A percentile compares a stretch with the other conserved stretches of the same genome.
Conservation (phyloP, 2,888 invertebrate species). For the Tetragonula carbonaria region DNA sequence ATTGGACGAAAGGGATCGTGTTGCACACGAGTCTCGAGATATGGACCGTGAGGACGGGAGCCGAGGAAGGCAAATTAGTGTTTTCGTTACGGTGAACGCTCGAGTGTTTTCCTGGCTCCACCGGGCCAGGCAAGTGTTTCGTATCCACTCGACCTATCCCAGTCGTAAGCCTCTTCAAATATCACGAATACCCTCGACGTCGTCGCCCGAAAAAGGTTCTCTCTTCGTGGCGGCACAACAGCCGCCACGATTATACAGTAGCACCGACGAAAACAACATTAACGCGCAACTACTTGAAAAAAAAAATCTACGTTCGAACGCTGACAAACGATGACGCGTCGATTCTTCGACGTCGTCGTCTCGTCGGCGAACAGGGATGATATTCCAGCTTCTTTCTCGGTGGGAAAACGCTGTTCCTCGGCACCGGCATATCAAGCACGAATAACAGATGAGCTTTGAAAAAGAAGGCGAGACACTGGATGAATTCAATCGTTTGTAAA, state of each 20-base stretch:
- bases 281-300: conserved; percentile 45
- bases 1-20: not conserved
- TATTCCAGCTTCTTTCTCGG: not conserved
- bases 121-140: conserved; percentile 61
- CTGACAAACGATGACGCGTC: conserved; percentile 70
- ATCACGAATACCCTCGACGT: conserved; percentile 61
- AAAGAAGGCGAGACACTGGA: not conserved
- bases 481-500: not conserved
- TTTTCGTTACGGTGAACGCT: conserved; percentile 67
- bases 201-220: conserved; percentile 49
- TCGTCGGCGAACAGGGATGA: not conserved
- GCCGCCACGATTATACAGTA: conserved; percentile 68
- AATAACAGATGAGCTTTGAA: not conserved
- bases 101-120: conserved; percentile 59
- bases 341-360: conserved; percentile 29
- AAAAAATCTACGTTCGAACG: conserved; percentile 40
- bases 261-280: conserved; percentile 70
- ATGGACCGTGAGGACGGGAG: not conserved
- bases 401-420: not conserved
- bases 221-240: conserved; percentile 41
- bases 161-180: conserved; percentile 66
- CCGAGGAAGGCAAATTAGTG: conserved; percentile 64
- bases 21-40: not conserved
- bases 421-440: not conserved
- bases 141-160: conserved; percentile 62